phyloP scores from a whole-genome alignment of 1,140 invertebrate genomes.

The Pseudomyrmex sp. region DNA sequence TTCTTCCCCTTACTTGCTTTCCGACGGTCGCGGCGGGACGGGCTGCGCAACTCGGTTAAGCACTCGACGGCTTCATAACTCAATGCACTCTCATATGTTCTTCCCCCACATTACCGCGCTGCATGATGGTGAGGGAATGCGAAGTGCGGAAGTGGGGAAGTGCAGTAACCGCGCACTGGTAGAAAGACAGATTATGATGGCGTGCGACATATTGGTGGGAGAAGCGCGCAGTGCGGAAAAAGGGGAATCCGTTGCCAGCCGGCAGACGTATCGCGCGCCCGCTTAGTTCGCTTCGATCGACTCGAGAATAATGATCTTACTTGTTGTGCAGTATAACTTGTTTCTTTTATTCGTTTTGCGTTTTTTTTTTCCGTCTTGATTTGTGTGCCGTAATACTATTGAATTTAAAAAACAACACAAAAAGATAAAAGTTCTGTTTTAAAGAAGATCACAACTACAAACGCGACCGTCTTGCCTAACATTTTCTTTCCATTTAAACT shows the following conservation, averaged over 20 bases:
- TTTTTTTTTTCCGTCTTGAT: not conserved
- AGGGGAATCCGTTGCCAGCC: slow-evolving; percentile 35
- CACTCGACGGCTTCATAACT: not conserved
- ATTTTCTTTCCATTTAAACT: not conserved
- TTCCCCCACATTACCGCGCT: too few species aligned
- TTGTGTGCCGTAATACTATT: not conserved
- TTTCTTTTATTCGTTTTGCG: not conserved
- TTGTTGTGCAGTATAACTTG: not conserved
- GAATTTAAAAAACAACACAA: too few species aligned
- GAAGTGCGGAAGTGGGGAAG: not conserved
- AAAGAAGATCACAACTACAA: too few species aligned
- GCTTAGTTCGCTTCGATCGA: slow-evolving; percentile 80
- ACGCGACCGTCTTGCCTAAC: too few species aligned
- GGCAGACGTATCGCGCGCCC: slow-evolving; percentile 14
- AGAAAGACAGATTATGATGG: slow-evolving; percentile 11
- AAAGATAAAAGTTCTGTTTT: too few species aligned
- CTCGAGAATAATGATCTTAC: slow-evolving; percentile 63
- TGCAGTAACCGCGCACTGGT: not conserved
- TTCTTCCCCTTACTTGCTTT: slow-evolving; percentile 1
- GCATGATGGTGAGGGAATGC: too few species aligned
- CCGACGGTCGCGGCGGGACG: not conserved
- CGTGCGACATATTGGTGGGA: not conserved
- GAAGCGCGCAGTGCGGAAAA: not conserved
- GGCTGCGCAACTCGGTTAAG: not conserved
- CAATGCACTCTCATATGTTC: not conserved